Percentiles rank a stretch among this genome's conserved stretches.
phyloP scores from a whole-genome alignment of 2,113 vertebrate species.

The Gobio gobio region DNA sequence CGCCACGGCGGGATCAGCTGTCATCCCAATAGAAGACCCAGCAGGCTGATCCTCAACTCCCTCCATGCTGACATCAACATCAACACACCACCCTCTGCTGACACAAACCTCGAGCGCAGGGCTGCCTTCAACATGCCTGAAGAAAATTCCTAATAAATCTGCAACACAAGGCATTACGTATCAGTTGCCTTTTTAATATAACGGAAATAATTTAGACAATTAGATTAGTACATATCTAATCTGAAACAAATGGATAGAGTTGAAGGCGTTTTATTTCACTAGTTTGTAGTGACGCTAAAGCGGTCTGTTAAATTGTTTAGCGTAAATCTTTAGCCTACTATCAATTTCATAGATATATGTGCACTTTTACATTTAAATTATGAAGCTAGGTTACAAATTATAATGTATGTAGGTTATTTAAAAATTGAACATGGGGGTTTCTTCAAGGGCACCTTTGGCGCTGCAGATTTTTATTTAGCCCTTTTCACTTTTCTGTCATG shows the following conservation, averaged over 20 bases:
- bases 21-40: slow-evolving; percentile 64
- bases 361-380: not conserved
- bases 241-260: not conserved
- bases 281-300: not conserved
- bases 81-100: slow-evolving; percentile 66
- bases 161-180: not conserved
- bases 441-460: not conserved
- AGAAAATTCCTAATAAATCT: slow-evolving; percentile 55
- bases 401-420: not conserved
- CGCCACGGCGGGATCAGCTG: slow-evolving; percentile 69
- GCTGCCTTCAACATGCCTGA: slow-evolving; percentile 71
- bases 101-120: slow-evolving; percentile 1
- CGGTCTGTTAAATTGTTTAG: no score
- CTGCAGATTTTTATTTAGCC: not conserved
- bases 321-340: no score
- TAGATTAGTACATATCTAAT: not conserved
- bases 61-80: slow-evolving; percentile 71
- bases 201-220: not conserved
- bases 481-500: no score
- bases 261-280: not conserved
- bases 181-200: not conserved
- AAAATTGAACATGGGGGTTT: not conserved
- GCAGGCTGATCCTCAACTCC: slow-evolving; percentile 47
- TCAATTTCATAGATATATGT: not conserved
- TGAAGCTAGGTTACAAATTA: not conserved